Base-by-base conservation (phyloP, 2,113 vertebrate genomes). In the Circaetus gallicus region DNA sequence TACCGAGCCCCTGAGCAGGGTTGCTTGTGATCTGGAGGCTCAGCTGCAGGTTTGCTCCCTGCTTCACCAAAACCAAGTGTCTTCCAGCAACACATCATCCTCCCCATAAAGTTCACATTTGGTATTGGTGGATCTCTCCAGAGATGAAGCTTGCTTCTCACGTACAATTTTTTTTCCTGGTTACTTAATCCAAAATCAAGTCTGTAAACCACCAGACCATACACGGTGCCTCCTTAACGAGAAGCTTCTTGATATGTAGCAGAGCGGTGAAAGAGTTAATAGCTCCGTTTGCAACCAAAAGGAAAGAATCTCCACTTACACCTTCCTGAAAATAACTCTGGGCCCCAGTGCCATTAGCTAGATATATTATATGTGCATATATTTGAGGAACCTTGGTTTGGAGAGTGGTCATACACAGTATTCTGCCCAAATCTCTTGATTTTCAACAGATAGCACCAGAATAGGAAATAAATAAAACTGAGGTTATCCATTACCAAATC, bases 401-500 rank as follows among this genome's bases (percentile, higher is more conserved):
- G 52, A n/a, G 77, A 9, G 69, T 10, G 29, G 45, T 62, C 34
- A 29, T 4, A 31, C 13, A 2, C 58, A 15, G 40, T 10, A 0
- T 22, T 58, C 86, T 63, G 36, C 66, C 36, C 73, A 34, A 36
- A 29, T 79, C 81, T 82, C 90, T 72, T 52, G 69, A 89, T 93
- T 93, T 90, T 59, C 79, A 63, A 34, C 80, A 61, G 88, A 89
- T 67, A 86, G 47, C 63, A 81, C 62, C 52, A 10, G 29, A 82
- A 69, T 34, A 92, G 89, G 78, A 95, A 91, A 94, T 85, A 32
- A 90, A 50, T n/a, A 77, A 89, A 69, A 2, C 69, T 24, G 22
- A 87, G 81, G 34, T 94, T 94, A 78, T 82, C 84, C 89, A 73
- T 87, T 77, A 94, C 82, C 84, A 72, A 91, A 94, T 86, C 82